These are phyloP conservation scores for Tribolium madens DNA, from an alignment of 1,140 invertebrate genomes.

Conservation along the genomic window DNA sequence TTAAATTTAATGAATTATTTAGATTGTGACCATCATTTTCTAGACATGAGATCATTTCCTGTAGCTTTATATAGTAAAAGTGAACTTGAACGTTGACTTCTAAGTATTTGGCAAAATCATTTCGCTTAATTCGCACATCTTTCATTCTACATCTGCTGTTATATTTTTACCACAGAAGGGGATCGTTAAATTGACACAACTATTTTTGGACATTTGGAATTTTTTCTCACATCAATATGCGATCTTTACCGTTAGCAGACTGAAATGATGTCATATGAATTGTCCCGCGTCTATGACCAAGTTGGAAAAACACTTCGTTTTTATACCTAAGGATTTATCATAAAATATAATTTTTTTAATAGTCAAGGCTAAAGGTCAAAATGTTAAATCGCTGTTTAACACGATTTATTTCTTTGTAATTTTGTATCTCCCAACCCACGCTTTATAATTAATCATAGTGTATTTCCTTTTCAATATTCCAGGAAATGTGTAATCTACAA, in stretches of 20 bases:
- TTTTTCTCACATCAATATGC: no score
- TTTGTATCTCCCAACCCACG: background rate
- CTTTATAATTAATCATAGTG: background rate
- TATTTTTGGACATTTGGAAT: background rate
- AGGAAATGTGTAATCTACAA: background rate
- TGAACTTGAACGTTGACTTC: slow-evolving; percentile 35
- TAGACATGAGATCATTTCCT: slow-evolving; percentile 44
- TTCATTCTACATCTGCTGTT: background rate
- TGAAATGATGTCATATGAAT: background rate
- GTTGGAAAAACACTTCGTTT: background rate
- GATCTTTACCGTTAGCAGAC: background rate
- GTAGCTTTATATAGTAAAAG: slow-evolving; percentile 35
- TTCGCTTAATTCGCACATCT: background rate
- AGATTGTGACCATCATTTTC: slow-evolving; percentile 40
- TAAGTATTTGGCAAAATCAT: slow-evolving; percentile 28
- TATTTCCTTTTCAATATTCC: background rate
- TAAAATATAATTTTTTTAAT: no score
- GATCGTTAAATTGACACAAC: background rate
- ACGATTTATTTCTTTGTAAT: slow-evolving; percentile 5
- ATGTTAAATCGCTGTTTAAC: background rate
- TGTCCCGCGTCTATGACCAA: background rate
- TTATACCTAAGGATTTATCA: no score
- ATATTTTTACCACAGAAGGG: background rate
- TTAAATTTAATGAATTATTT: slow-evolving; percentile 44
- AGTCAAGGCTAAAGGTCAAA: slow-evolving; percentile 9